Evolutionary conservation across 2,113 vertebrate genomes (phyloP), one percentile per base, ranked within the genome.

Genomic region (Pseudorasbora parva): DNA sequence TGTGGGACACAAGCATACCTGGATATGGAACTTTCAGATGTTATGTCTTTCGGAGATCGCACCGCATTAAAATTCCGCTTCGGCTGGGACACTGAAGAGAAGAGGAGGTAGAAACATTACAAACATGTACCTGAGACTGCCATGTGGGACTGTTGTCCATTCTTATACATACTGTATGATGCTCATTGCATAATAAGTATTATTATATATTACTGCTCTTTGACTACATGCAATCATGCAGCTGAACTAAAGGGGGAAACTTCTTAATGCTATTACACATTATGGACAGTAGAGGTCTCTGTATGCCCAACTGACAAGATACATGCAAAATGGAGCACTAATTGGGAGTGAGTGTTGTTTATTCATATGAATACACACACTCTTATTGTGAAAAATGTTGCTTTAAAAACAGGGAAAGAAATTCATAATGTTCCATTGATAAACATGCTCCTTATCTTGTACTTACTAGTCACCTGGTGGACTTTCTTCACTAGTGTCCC

Each of bases 21-120:
- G 93, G 97, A 98, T 92, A 98, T 94, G 86, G 97, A 97, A 89
- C 91, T 98, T 93, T 98, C 97, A 19, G 96, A 97, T 1, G 96
- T 95, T 85, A 98, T 96, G 89, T 98, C 97, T 94, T 98, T 98
- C 77, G 97, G 96, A 82, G 96, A 96, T 88, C 96, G 93, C 92
- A 97, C 92, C 2, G 95, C 93, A 14, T 94, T 95, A 90, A 97
- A 97, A 92, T 95, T 97, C 14, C 95, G 92, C 88, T 97, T 98
- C 73, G 97, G 96, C 91, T 98, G 97, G 1, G 95, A 94, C 95
- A 97, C 97, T 98, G 87, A 1, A 80, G 47, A 72, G 84, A 84
- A 87, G 45, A 86, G 77, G 78, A 81, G 57, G 59, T 5, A 41
- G 25, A 47, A 82, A 62, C 8, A 62, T 30, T 9, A 68, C 72